Evolutionary conservation across 2,797 vertebrate genomes (phyloP).

Genomic region (Sebastes glaucus): DNA sequence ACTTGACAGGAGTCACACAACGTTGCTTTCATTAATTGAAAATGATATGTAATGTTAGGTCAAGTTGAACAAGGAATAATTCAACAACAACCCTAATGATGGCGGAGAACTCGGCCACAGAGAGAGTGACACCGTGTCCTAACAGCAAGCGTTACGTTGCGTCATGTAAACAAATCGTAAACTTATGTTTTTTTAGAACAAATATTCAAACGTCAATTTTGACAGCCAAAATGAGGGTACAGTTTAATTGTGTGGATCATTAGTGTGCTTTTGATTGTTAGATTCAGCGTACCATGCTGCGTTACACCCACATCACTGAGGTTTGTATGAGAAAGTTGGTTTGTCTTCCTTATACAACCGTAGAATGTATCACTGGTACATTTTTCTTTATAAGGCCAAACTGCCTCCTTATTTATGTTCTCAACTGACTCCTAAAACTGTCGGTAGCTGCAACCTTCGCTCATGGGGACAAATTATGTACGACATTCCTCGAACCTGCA

Average conservation of each 20-base stretch:
- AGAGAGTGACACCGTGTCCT: no score
- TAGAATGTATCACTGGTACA: background rate
- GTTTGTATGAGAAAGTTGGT: background rate
- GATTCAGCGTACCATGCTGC: background rate
- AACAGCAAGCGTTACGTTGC: no score
- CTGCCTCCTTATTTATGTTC: background rate
- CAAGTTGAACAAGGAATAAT: no score
- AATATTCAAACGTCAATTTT: no score
- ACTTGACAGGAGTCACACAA: no score
- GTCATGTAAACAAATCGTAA: fast-evolving
- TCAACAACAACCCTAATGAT: no score
- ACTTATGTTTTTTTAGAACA: no score
- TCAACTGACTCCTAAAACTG: background rate
- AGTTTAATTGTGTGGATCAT: background rate
- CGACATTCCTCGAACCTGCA: background rate
- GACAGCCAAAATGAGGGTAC: background rate
- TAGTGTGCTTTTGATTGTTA: background rate
- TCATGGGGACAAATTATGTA: background rate
- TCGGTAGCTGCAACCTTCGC: background rate
- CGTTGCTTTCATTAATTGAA: no score
- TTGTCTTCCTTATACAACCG: background rate
- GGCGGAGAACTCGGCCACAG: no score
- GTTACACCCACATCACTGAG: background rate
- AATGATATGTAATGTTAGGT: no score
- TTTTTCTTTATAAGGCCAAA: background rate